Percentiles rank a stretch among this genome's conserved stretches.
These are phyloP conservation scores for Piezodorus guildinii DNA, from an alignment of 1,140 invertebrate species.

Conservation along the genomic window DNA sequence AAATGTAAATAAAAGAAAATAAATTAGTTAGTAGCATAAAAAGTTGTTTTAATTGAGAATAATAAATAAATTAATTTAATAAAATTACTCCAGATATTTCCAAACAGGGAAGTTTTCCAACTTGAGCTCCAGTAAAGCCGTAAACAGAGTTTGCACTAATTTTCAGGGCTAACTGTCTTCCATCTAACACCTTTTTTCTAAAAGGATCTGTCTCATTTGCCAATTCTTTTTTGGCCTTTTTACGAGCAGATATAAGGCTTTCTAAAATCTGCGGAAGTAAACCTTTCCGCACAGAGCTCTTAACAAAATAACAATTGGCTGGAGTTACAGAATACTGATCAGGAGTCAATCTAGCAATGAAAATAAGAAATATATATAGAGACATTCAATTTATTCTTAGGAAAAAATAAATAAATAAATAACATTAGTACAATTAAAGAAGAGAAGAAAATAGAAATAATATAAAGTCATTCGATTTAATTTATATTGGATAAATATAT, in stretches of 20 bases:
- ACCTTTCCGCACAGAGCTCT: constrained; percentile 68
- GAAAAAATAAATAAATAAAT: background rate
- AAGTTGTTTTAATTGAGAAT: background rate
- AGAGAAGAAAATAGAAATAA: too few relatives aligned
- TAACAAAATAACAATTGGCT: constrained; percentile 85
- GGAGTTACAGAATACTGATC: constrained; percentile 85
- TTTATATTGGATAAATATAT: too few relatives aligned
- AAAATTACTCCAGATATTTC: constrained; percentile 81
- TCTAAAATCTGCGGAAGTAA: constrained; percentile 94
- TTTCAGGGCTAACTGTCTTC: constrained; percentile 93
- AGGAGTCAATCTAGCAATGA: constrained; percentile 37
- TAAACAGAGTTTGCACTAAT: constrained; percentile 99
- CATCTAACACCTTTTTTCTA: constrained; percentile 86
- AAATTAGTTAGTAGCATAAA: background rate
- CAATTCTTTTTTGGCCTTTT: constrained; percentile 80
- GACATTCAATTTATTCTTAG: background rate
- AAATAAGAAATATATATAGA: constrained; percentile 20
- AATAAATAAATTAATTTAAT: background rate
- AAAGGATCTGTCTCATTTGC: constrained; percentile 93
- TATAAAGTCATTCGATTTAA: too few relatives aligned
- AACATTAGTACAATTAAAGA: background rate
- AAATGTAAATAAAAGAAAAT: background rate
- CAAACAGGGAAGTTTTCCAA: constrained; percentile 95
- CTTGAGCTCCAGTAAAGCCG: constrained; percentile 98
- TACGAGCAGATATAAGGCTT: constrained; percentile 80